Conservation (phyloP, 2,113 vertebrate genomes). For the Xyliphius kryptos region DNA sequence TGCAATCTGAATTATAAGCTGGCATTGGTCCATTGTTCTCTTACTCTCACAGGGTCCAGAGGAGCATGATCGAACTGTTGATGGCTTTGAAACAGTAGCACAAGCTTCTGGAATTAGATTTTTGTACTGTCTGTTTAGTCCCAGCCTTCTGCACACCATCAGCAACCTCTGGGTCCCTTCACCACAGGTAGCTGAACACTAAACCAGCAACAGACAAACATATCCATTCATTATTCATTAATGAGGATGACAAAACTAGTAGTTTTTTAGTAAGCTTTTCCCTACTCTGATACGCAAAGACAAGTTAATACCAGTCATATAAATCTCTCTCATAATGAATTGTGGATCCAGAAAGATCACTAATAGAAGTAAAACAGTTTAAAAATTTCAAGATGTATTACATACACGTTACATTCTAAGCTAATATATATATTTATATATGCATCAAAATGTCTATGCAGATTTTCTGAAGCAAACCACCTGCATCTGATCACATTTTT, state of each 20-base stretch:
- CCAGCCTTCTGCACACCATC: conserved; percentile 71
- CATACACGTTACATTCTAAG: too few relatives aligned
- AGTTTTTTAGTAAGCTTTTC: background rate
- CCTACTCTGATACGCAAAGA: too few relatives aligned
- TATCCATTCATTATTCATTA: conserved; percentile 4
- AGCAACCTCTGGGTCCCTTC: conserved; percentile 78
- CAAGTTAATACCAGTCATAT: too few relatives aligned
- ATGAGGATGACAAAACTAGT: too few relatives aligned
- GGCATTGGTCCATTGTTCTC: conserved; percentile 45
- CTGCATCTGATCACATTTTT: too few relatives aligned
- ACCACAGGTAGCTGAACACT: conserved; percentile 92
- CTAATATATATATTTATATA: too few relatives aligned
- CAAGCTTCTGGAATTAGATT: conserved; percentile 70
- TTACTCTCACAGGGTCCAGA: conserved; percentile 77
- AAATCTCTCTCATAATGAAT: too few relatives aligned
- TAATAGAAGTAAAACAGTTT: too few relatives aligned
- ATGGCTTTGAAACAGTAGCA: conserved; percentile 64
- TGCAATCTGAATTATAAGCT: conserved; percentile 5
- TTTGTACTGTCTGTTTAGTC: conserved; percentile 59
- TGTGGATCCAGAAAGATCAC: too few relatives aligned
- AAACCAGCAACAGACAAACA: conserved; percentile 29
- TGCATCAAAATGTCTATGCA: too few relatives aligned
- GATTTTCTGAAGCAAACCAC: too few relatives aligned
- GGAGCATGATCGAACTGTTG: conserved; percentile 70
- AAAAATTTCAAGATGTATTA: too few relatives aligned